Evolutionary conservation across 2,113 vertebrate genomes (phyloP).

Genomic region (Vulpes vulpes): DNA sequence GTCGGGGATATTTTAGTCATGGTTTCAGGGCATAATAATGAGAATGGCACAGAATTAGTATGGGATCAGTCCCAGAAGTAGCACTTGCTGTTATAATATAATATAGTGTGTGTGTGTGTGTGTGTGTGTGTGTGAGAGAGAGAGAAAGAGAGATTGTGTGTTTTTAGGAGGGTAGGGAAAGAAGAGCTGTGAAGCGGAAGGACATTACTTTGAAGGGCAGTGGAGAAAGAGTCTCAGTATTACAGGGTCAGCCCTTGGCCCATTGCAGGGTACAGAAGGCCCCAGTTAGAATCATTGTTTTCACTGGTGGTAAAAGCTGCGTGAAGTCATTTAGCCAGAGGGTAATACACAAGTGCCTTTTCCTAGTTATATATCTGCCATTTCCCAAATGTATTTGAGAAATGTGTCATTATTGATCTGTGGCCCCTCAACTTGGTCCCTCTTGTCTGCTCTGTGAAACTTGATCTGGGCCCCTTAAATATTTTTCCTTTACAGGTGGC

Average conservation of each 20-base stretch:
- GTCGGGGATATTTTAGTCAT: background rate
- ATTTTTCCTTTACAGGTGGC: background rate
- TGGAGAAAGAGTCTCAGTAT: background rate
- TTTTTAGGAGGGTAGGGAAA: background rate
- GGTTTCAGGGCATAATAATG: background rate
- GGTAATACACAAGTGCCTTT: background rate
- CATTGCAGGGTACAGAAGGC: background rate
- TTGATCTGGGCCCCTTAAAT: background rate
- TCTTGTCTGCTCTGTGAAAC: background rate
- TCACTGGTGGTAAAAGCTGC: background rate
- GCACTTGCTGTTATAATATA: background rate
- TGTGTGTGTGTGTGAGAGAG: background rate
- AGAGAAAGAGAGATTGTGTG: background rate
- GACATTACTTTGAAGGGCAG: background rate
- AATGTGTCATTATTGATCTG: background rate
- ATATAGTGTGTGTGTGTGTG: background rate
- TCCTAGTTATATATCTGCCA: background rate
- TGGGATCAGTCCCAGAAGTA: background rate
- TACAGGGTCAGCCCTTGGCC: background rate
- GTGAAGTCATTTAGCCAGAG: background rate
- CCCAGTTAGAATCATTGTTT: background rate
- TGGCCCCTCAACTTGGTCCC: background rate
- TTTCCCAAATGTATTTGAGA: background rate
- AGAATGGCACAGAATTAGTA: background rate
- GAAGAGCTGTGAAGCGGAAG: background rate